Percentiles rank a stretch among this genome's conserved stretches.
Evolutionary conservation across 2,888 invertebrate genomes (phyloP).

Genomic region (Stenolophus ochropezus): DNA sequence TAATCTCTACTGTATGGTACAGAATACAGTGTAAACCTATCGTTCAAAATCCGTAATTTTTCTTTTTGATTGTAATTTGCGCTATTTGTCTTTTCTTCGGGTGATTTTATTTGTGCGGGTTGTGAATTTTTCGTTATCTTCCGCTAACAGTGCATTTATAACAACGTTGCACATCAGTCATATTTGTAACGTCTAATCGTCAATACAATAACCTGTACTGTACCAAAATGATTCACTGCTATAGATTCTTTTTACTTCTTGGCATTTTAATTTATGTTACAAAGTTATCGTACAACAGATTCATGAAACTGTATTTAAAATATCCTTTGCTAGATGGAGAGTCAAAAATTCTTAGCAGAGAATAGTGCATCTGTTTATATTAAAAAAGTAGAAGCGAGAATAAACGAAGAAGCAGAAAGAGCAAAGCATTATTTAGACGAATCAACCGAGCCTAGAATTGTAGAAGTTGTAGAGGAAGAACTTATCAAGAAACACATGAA

Average conservation of each 20-base stretch:
- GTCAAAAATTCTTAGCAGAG: conserved; percentile 98
- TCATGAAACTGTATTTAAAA: not conserved
- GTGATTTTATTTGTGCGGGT: too few relatives aligned
- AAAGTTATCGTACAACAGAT: not conserved
- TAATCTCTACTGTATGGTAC: too few relatives aligned
- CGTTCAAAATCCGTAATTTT: too few relatives aligned
- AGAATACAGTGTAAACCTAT: too few relatives aligned
- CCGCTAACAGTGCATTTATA: too few relatives aligned
- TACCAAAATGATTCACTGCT: not conserved
- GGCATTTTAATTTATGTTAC: not conserved
- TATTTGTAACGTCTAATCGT: too few relatives aligned
- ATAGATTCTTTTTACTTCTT: not conserved
- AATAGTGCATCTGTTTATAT: conserved; percentile 99
- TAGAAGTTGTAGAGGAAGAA: conserved; percentile 97
- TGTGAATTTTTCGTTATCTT: too few relatives aligned
- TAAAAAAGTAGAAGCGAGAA: conserved; percentile 97
- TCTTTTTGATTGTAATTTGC: too few relatives aligned
- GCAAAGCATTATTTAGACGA: conserved; percentile 98
- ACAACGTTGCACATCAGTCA: too few relatives aligned
- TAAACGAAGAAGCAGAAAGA: conserved; percentile 97
- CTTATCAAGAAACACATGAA: conserved; percentile 99
- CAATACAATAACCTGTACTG: too few relatives aligned
- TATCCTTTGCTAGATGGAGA: conserved; percentile 82
- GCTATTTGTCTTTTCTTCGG: too few relatives aligned
- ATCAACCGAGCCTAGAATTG: conserved; percentile 96